Evolutionary conservation across 2,888 invertebrate genomes (phyloP), one percentile per base, ranked within the genome.

Genomic region (Orthosia cruda): DNA sequence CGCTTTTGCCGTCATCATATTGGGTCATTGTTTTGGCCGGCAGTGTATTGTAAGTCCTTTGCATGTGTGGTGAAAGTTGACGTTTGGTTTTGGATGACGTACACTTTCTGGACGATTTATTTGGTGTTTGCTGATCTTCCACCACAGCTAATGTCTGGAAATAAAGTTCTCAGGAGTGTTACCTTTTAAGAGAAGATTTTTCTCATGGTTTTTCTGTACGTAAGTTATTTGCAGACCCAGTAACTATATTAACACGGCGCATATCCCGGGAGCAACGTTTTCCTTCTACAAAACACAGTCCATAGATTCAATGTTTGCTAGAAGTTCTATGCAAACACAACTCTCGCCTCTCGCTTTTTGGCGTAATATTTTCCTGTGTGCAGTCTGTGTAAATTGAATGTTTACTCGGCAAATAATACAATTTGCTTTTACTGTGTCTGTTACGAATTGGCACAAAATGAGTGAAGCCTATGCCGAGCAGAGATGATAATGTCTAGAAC

Each of bases 341-440:
- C 69, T 59, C 76, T 57, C 66, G 80, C 18, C 57, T 77, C 74
- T 71, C 66, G 78, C 81, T 65, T 86, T 86, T 83, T 69, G 78
- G 78, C 83, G 80, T 81, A 65, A 87, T 85, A 87, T 88, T 89
- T 87, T 88, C 81, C 84, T 72, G 72, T 67, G 72, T 82, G 72
- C 82, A 84, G 81, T 87, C 82, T 85, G 80, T 87, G 82, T 81
- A 87, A 85, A 85, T 87, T 85, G 71, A 84, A 84, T 87, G 73
- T 89, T 87, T 86, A 54, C 58, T n/a, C 15, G 16, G 65, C 68
- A 80, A 77, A 80, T 62, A 83, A 69, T 67, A 63, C 68, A 76
- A 73, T 69, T 77, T 67, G 23, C 64, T 62, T 72, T 76, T 67
- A 71, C 59, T 40, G 20, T 65, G 13, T 85, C 45, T 68, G 47